Conservation (phyloP, 2,113 vertebrate species). For the Andinoacara biseriatus region DNA sequence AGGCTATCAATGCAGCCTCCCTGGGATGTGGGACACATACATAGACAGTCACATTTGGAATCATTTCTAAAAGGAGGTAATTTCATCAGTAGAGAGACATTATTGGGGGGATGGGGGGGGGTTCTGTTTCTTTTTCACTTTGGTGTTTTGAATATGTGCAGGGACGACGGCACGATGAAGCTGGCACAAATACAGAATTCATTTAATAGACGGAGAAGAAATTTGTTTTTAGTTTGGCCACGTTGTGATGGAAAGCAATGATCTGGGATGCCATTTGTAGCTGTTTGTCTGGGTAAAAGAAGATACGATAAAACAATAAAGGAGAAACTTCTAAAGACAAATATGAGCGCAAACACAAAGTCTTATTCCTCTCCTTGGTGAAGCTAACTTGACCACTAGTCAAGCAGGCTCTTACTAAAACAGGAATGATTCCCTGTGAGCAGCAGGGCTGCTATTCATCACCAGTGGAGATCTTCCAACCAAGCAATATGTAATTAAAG, state of each 20-base stretch:
- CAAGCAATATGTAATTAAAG: slow-evolving; percentile 78
- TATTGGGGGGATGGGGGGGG: slow-evolving; percentile 38
- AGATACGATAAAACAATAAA: background rate
- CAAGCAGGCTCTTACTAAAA: slow-evolving; percentile 34
- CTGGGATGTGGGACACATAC: slow-evolving; percentile 52
- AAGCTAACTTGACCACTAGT: slow-evolving; percentile 46
- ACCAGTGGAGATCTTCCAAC: slow-evolving; percentile 63
- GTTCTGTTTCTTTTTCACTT: slow-evolving; percentile 31
- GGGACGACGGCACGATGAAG: slow-evolving; percentile 26
- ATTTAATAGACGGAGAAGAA: slow-evolving; percentile 38
- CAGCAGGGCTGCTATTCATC: slow-evolving; percentile 71
- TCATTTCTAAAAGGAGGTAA: slow-evolving; percentile 72
- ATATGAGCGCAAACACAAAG: slow-evolving; percentile 34
- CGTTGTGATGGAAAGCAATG: slow-evolving; percentile 33
- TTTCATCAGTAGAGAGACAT: slow-evolving; percentile 66
- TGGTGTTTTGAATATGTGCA: slow-evolving; percentile 60
- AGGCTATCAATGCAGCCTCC: slow-evolving; percentile 78
- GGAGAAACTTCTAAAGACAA: slow-evolving; percentile 13
- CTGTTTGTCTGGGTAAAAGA: background rate
- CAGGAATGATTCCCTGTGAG: slow-evolving; percentile 57
- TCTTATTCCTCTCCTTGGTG: slow-evolving; percentile 36
- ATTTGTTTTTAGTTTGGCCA: slow-evolving; percentile 44
- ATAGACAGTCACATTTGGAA: slow-evolving; percentile 59
- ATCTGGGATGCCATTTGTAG: slow-evolving; percentile 25
- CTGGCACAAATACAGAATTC: slow-evolving; percentile 19